Base-by-base conservation (phyloP, 2,113 vertebrate genomes). In the Mionectes macconnelli region DNA sequence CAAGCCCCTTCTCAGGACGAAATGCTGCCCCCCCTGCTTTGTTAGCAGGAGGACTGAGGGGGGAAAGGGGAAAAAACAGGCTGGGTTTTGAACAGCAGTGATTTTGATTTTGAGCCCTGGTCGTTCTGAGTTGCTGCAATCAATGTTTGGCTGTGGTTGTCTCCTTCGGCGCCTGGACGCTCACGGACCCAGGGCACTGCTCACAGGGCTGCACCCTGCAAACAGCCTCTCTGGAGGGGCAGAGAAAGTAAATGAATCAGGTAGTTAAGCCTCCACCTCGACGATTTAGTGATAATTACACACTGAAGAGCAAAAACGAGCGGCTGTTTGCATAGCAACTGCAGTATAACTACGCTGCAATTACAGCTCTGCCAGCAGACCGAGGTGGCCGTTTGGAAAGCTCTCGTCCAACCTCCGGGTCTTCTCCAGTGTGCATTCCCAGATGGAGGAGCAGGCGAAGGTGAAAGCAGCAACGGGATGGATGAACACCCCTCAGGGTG, bases 221-320 rank as follows among this genome's bases (percentile, higher is more conserved):
- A n/a, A 22, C 62, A 70, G 42, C 25, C 75, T 93, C 45, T 40
- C 30, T 0, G 20, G 70, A 56, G 66, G 42, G 52, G 50, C 2
- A 37, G 50, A 57, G 74, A 49, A 75, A 79, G 57, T 2, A 73
- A 87, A 80, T 0, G 15, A 60, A 25, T 82, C 13, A 82, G 75
- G 90, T 27, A 42, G 87, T 40, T 42, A 75, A 95, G 93, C 84
- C 87, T 79, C 92, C 92, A 90, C 90, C 92, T 90, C 2, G 17
- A 76, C 73, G 87, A 93, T 93, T 94, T 95, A 90, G 87, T 35
- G 87, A 69, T 95, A 96, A 95, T 96, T 91, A 42, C 88, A 56
- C 9, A 24, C 10, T 88, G 87, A 79, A 93, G 89, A 95, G 87
- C 66, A 68, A 75, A 75, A 94, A 47, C 0, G 14, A 87, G 78